These are phyloP conservation scores for Nixonia krombeini DNA, from an alignment of 1,140 invertebrate species.

Conservation along the genomic window DNA sequence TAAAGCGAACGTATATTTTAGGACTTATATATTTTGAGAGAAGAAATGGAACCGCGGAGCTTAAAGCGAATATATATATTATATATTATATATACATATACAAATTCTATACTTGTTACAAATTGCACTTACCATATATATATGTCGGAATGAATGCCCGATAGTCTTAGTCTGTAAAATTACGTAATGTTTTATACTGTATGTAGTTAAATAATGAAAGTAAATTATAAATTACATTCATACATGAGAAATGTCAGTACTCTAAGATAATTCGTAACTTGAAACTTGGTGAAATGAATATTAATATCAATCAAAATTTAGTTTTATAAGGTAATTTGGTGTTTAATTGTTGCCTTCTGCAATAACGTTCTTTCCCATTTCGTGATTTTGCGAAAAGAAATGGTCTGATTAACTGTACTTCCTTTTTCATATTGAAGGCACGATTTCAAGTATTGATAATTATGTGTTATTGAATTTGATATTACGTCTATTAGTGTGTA, in stretches of 20 bases:
- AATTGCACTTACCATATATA: conserved; percentile 67
- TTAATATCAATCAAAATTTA: too few species aligned
- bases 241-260: not conserved
- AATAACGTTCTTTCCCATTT: not conserved
- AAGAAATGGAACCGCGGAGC: conserved; percentile 24
- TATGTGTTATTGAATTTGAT: conserved; percentile 42
- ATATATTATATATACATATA: too few species aligned
- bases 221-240: not conserved
- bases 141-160: conserved; percentile 45
- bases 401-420: conserved; percentile 24
- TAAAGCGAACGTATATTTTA: conserved; percentile 55
- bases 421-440: conserved; percentile 26
- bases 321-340: too few species aligned
- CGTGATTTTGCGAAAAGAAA: conserved; percentile 14
- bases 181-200: conserved; percentile 57
- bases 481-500: conserved; percentile 38
- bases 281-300: too few species aligned
- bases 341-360: not conserved
- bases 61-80: conserved; percentile 54
- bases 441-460: conserved; percentile 17
- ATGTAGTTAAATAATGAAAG: conserved; percentile 12
- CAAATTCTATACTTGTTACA: conserved; percentile 49
- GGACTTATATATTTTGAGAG: conserved; percentile 46
- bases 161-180: conserved; percentile 58
- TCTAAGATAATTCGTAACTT: not conserved